These are phyloP conservation scores for Chaetodon auriga DNA, from an alignment of 2,113 vertebrate genomes.

Conservation along the genomic window DNA sequence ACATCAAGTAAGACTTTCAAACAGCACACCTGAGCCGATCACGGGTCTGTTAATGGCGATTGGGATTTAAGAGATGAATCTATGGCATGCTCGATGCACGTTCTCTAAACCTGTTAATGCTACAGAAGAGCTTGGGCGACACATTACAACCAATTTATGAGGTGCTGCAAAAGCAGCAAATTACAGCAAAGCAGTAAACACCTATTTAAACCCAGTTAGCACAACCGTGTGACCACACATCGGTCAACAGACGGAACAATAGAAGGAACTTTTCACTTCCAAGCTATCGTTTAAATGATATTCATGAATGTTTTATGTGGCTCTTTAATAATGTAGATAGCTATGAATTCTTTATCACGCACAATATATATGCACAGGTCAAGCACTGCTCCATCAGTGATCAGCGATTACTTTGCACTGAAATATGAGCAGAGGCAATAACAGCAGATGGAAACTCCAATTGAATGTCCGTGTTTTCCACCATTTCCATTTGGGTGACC, in stretches of 20 bases:
- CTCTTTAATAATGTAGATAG: slow-evolving; percentile 66
- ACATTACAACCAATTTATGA: slow-evolving; percentile 39
- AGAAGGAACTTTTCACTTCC: slow-evolving; percentile 7
- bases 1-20: slow-evolving; percentile 90
- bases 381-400: slow-evolving; percentile 24
- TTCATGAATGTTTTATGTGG: slow-evolving; percentile 55
- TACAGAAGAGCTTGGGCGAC: neutral
- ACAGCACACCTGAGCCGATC: neutral
- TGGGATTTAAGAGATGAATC: neutral
- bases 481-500: slow-evolving; percentile 43
- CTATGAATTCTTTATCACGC: slow-evolving; percentile 69
- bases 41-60: too few species aligned
- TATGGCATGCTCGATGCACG: neutral
- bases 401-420: slow-evolving; percentile 17
- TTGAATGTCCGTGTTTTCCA: slow-evolving; percentile 19
- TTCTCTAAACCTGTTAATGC: neutral
- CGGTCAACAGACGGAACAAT: slow-evolving; percentile 20
- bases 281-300: slow-evolving; percentile 39
- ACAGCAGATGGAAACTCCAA: slow-evolving; percentile 27
- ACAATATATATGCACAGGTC: slow-evolving; percentile 40
- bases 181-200: slow-evolving; percentile 29
- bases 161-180: slow-evolving; percentile 19
- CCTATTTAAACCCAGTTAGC: slow-evolving; percentile 50
- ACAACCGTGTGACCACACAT: slow-evolving; percentile 26
- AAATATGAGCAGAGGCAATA: slow-evolving; percentile 23